Conservation (phyloP, 1,140 invertebrate genomes). For the Drosophila varians region DNA sequence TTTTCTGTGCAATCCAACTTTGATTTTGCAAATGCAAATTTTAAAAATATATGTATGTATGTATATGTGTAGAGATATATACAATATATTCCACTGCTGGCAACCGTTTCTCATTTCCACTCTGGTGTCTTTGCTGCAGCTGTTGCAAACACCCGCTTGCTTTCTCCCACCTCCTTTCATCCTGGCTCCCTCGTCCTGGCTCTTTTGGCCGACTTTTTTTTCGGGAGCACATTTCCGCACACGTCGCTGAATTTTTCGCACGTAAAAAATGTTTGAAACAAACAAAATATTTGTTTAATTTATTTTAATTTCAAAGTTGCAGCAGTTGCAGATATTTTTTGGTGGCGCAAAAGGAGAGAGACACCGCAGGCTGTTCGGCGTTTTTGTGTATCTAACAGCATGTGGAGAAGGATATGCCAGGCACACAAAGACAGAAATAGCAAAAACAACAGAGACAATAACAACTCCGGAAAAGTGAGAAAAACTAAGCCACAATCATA, state of each 20-base stretch:
- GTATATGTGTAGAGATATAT: no score
- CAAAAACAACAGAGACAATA: constrained; percentile 23
- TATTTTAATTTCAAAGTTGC: constrained; percentile 79
- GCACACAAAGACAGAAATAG: constrained; percentile 1
- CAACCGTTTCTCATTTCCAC: constrained; percentile 43
- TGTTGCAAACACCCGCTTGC: constrained; percentile 24
- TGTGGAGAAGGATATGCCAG: constrained; percentile 51
- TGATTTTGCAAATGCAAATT: constrained; percentile 57
- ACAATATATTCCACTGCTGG: no score
- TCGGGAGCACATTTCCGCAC: constrained; percentile 50
- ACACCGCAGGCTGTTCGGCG: constrained; percentile 25
- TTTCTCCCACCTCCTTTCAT: constrained; percentile 10
- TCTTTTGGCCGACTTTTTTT: constrained; percentile 22
- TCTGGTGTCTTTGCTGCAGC: constrained; percentile 37
- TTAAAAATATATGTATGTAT: constrained; percentile 18
- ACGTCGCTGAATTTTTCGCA: constrained; percentile 60
- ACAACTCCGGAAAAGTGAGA: constrained; percentile 47
- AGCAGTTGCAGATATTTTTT: constrained; percentile 69
- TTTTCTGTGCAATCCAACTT: constrained; percentile 32
- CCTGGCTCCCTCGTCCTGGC: neutral
- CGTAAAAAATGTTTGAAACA: constrained; percentile 72
- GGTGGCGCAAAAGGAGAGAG: no score
- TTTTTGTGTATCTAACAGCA: constrained; percentile 2
- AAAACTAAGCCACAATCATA: constrained; percentile 77
- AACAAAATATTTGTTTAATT: constrained; percentile 81